These are phyloP conservation scores for Platynereis dumerilii DNA, from an alignment of 2,888 invertebrate genomes.

Conservation along the genomic window DNA sequence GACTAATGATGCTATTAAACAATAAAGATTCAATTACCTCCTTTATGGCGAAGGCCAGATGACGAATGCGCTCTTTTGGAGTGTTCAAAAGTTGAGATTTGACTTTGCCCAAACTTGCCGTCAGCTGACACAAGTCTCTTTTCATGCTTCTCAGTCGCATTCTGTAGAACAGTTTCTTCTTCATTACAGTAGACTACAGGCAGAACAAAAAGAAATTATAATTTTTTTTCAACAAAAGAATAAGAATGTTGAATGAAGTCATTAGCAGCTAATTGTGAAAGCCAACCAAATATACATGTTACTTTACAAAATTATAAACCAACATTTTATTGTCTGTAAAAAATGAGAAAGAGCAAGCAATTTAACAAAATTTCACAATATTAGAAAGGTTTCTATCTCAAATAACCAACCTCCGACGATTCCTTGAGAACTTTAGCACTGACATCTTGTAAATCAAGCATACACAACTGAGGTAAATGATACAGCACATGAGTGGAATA, in stretches of 20 bases:
- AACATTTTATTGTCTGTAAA: too few species aligned
- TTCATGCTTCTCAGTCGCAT: slow-evolving; percentile 57
- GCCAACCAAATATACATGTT: too few species aligned
- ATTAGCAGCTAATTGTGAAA: too few species aligned
- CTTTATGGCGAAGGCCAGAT: slow-evolving; percentile 48
- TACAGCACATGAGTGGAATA: slow-evolving; percentile 61
- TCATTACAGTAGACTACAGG: slow-evolving; percentile 50
- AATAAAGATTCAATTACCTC: too few species aligned
- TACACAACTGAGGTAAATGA: slow-evolving; percentile 55
- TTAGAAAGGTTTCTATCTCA: too few species aligned
- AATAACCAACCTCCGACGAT: slow-evolving; percentile 59
- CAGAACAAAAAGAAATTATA: too few species aligned
- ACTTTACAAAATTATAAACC: too few species aligned
- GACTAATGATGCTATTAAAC: too few species aligned
- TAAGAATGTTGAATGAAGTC: too few species aligned
- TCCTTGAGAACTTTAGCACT: slow-evolving; percentile 53
- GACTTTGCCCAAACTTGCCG: slow-evolving; percentile 45
- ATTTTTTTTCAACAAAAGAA: too few species aligned
- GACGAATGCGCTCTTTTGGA: slow-evolving; percentile 45
- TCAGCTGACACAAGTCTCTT: slow-evolving; percentile 49
- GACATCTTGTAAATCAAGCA: slow-evolving; percentile 58
- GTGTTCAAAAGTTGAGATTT: slow-evolving; percentile 46
- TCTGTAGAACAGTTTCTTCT: slow-evolving; percentile 63
- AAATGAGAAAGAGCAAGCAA: too few species aligned
- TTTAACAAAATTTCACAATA: too few species aligned